Conservation (phyloP, 2,113 vertebrate genomes). For the Laticauda laticaudata region DNA sequence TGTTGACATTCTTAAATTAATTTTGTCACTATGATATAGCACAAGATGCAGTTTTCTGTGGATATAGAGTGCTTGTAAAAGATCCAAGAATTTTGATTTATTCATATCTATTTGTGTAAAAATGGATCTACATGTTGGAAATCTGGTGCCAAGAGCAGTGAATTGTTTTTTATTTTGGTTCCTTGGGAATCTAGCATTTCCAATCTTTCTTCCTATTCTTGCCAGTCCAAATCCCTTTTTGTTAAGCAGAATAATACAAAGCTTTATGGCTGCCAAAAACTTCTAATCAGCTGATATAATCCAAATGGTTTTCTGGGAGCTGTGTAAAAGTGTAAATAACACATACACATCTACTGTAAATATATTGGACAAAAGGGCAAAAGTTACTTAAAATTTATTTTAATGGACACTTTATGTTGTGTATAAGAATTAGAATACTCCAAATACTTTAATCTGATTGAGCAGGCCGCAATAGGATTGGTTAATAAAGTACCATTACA, state of each 20-base stretch:
- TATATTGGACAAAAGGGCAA: neutral
- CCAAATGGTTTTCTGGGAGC: neutral
- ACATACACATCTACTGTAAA: neutral
- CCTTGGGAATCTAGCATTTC: neutral
- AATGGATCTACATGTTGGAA: neutral
- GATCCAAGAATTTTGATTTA: neutral
- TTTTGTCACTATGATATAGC: neutral
- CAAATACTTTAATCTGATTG: too few species aligned
- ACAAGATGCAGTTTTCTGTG: neutral
- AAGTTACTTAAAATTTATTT: neutral
- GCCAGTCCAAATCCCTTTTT: rapidly evolving
- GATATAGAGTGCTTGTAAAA: neutral
- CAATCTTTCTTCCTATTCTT: neutral
- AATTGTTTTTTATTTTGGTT: neutral
- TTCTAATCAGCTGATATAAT: neutral
- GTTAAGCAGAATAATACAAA: neutral
- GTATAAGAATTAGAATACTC: too few species aligned
- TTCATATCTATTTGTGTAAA: neutral
- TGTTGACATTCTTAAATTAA: neutral
- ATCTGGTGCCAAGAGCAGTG: too few species aligned
- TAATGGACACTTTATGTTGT: neutral
- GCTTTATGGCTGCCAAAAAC: neutral
- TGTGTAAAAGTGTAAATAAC: neutral
- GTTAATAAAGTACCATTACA: too few species aligned
- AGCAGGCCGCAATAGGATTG: too few species aligned